Base-by-base conservation (phyloP, 2,888 invertebrate genomes). In the Macrostomum cliftonense region DNA sequence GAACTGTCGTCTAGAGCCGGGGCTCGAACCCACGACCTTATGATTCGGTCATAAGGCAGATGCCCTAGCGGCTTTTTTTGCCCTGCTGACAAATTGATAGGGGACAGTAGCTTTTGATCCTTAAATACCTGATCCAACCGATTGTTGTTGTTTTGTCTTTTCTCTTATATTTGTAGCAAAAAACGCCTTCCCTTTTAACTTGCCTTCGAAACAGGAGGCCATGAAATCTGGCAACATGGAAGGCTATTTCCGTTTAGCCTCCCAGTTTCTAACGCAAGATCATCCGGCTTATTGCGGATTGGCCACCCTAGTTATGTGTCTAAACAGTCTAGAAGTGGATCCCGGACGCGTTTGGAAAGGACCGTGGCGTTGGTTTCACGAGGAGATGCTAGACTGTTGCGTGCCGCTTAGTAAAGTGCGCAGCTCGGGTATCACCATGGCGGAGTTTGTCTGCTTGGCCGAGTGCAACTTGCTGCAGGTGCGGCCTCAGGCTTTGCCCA, bases 301-400 rank as follows among this genome's bases (percentile, higher is more conserved):
- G 14, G 63, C 69, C 21, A 68, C 70, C 1, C 57, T 71, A 13
- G 67, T 70, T 54, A 61, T 61, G 62, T 63, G 63, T 2, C 57
- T 71, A 36, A 71, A 71, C 52, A 63, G 68, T 2, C 56, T 71
- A 28, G 68, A 65, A 50, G 62, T 68, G 9, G 67, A 67, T 49
- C 67, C 69, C 0, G 63, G 61, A n/a, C 53, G 56, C 13, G 58
- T 65, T 1, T 62, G 62, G 62, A 65, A 64, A 52, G 64, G 65
- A 0, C 62, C 65, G 2, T 71, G 71, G 71, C 58, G 69, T 17
- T 71, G 68, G 63, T 71, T 70, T 55, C 70, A 71, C 54, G 71
- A 71, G 55, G 58, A 63, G 37, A 71, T 71, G 70, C 57, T 71
- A 16, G 68, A 70, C 52, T 71, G 70, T 51, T 71, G 71, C 53